Conservation (phyloP, 1,140 invertebrate genomes). For the Aphidius gifuensis region DNA sequence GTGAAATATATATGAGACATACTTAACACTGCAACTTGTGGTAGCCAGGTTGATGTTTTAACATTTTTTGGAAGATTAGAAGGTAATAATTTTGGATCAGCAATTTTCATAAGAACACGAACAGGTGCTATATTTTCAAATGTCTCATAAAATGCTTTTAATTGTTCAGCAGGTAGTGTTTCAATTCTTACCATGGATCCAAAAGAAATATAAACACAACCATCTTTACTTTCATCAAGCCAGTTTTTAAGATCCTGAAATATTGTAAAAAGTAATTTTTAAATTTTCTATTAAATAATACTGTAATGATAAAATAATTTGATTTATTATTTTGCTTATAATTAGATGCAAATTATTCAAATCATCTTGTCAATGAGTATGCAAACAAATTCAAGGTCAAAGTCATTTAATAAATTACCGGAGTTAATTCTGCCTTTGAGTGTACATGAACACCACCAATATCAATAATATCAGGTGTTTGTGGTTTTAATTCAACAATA, state of each 20-base stretch:
- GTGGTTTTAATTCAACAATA: conserved; percentile 51
- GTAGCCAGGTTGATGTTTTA: conserved; percentile 60
- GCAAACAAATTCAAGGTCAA: not conserved
- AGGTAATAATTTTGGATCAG: conserved; percentile 46
- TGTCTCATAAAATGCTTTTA: conserved; percentile 50
- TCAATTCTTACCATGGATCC: conserved; percentile 47
- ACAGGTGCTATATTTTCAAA: conserved; percentile 57
- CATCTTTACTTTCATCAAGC: conserved; percentile 51
- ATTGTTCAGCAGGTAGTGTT: conserved; percentile 39
- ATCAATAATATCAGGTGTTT: conserved; percentile 55
- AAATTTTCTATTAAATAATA: too few relatives aligned
- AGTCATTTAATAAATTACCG: too few relatives aligned
- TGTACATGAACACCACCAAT: conserved; percentile 59
- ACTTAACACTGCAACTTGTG: conserved; percentile 62
- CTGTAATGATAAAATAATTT: too few relatives aligned
- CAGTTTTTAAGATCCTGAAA: conserved; percentile 57
- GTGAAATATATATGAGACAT: conserved; percentile 17
- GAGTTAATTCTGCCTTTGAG: too few relatives aligned
- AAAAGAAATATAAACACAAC: conserved; percentile 52
- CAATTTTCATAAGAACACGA: conserved; percentile 58
- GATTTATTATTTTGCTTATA: too few relatives aligned
- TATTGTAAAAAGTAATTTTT: not conserved
- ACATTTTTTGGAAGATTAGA: conserved; percentile 55
- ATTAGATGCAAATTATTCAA: too few relatives aligned
- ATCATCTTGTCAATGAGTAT: too few relatives aligned